Evolutionary conservation across 2,113 vertebrate genomes (phyloP).

Genomic region (Thamnaconus septentrionalis): DNA sequence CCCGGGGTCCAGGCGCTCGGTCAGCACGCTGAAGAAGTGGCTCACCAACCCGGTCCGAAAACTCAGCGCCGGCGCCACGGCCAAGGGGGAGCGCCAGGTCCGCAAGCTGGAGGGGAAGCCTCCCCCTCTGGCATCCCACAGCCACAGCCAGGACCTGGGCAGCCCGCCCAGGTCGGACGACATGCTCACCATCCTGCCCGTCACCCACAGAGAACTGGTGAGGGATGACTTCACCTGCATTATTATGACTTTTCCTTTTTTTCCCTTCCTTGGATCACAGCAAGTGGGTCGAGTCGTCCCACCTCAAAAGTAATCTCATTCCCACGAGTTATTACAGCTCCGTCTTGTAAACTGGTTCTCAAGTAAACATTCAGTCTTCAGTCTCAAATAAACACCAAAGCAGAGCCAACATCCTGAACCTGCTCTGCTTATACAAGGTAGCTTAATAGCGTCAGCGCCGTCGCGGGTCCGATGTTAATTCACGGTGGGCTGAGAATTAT

Average conservation of each 20-base stretch:
- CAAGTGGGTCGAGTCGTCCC: too few species aligned
- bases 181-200: conserved; percentile 57
- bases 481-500: neutral
- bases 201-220: conserved; percentile 75
- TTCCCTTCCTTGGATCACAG: too few species aligned
- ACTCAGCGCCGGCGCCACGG: conserved; percentile 73
- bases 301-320: too few species aligned
- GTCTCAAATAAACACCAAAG: conserved; percentile 19
- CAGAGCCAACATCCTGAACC: conserved; percentile 20
- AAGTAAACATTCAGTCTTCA: conserved; percentile 23
- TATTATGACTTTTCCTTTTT: too few species aligned
- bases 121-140: conserved; percentile 56
- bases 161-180: conserved; percentile 66
- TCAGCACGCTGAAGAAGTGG: conserved; percentile 86
- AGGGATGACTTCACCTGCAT: conserved; percentile 29
- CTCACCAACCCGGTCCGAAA: conserved; percentile 85
- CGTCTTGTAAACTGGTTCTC: conserved; percentile 15
- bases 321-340: too few species aligned
- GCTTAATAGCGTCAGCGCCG: conserved; percentile 6
- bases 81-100: conserved; percentile 75
- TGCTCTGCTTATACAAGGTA: conserved; percentile 20
- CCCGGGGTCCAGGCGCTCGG: conserved; percentile 81
- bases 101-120: conserved; percentile 76
- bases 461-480: conserved; percentile 23
- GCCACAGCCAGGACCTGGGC: conserved; percentile 72